phyloP scores from a whole-genome alignment of 2,888 invertebrate species.

The Ryuthela nishihirai region DNA sequence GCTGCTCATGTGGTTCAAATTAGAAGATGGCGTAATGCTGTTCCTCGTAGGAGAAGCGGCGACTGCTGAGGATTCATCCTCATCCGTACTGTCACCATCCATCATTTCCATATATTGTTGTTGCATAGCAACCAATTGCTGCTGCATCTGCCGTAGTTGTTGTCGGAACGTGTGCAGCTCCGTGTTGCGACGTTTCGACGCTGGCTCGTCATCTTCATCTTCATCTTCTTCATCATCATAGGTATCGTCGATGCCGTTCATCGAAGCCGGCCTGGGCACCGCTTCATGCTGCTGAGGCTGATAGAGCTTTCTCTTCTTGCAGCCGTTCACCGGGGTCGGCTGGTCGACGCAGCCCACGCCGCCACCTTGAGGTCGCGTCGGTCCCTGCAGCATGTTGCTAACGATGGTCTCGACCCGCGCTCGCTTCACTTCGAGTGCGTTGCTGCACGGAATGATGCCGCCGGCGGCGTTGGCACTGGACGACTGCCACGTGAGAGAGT shows the following conservation, averaged over 20 bases:
- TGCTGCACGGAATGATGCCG: background rate
- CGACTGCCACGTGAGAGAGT: background rate
- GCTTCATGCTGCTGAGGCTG: slow-evolving; percentile 81
- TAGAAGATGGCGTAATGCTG: slow-evolving; percentile 7
- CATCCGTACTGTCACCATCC: slow-evolving; percentile 59
- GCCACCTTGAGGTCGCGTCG: slow-evolving; percentile 35
- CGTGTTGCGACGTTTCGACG: slow-evolving; percentile 47
- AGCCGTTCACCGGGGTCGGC: slow-evolving; percentile 78
- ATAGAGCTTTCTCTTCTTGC: slow-evolving; percentile 92
- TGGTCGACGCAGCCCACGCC: slow-evolving; percentile 8
- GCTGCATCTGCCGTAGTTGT: slow-evolving; percentile 58
- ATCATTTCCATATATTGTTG: slow-evolving; percentile 84
- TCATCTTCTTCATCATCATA: slow-evolving; percentile 38
- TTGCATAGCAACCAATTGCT: slow-evolving; percentile 69
- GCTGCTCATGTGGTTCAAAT: background rate
- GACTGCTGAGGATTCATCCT: slow-evolving; percentile 53
- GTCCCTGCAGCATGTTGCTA: slow-evolving; percentile 67
- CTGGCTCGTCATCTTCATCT: slow-evolving; percentile 52
- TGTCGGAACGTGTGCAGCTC: slow-evolving; percentile 60
- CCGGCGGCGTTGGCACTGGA: slow-evolving; percentile 1
- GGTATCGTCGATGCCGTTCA: slow-evolving; percentile 10
- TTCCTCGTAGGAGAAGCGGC: slow-evolving; percentile 38
- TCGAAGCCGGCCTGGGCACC: no score
- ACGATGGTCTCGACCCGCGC: slow-evolving; percentile 94
- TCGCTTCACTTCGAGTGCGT: slow-evolving; percentile 68